These are phyloP conservation scores for Cottus gobio DNA, from an alignment of 2,113 vertebrate genomes.

Conservation along the genomic window DNA sequence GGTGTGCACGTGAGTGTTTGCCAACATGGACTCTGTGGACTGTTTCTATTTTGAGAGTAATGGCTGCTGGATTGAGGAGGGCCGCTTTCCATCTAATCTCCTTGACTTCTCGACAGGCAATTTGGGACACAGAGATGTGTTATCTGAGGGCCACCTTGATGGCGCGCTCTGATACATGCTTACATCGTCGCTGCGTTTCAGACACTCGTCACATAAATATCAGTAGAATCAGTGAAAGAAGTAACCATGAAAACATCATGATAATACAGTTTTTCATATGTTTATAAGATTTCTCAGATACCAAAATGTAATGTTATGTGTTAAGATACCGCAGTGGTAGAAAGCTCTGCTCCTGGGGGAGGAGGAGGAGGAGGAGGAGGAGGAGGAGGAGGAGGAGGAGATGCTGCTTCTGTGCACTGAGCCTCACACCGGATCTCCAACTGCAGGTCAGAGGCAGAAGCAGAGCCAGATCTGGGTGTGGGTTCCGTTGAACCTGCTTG, in stretches of 20 bases:
- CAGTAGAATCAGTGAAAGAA: neutral
- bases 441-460: no score
- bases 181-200: conserved; percentile 39
- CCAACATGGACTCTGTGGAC: conserved; percentile 9
- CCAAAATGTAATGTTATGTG: neutral
- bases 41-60: conserved; percentile 49
- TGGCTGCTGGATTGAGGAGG: conserved; percentile 35
- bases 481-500: no score
- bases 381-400: no score
- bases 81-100: conserved; percentile 53
- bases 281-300: neutral
- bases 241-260: neutral
- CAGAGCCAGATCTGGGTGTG: no score
- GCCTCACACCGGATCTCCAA: no score
- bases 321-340: neutral
- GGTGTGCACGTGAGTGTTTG: neutral
- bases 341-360: no score
- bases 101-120: conserved; percentile 68
- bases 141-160: conserved; percentile 55
- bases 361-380: no score
- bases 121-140: conserved; percentile 63
- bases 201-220: neutral
- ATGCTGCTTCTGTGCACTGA: no score
- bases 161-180: conserved; percentile 46
- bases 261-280: neutral